These are phyloP conservation scores for Chaenodraco wilsoni DNA, from an alignment of 2,797 vertebrate genomes.

Conservation along the genomic window DNA sequence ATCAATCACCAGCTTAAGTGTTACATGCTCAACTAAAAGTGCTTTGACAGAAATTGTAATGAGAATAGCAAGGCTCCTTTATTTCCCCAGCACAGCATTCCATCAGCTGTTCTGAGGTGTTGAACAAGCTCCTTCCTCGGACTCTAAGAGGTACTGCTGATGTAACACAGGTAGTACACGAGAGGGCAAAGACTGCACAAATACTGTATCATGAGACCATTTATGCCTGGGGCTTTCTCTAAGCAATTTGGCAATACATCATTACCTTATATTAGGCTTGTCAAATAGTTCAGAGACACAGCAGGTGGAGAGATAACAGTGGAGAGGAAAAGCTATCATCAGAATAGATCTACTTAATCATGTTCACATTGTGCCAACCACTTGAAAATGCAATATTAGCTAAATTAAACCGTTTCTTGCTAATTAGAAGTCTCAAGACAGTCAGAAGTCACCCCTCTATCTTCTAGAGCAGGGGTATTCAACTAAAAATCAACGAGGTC, in stretches of 20 bases:
- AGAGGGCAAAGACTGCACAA: slow-evolving; percentile 8
- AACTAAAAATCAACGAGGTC: no score
- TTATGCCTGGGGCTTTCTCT: slow-evolving; percentile 38
- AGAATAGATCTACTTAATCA: slow-evolving; percentile 60
- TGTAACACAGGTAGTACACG: slow-evolving; percentile 1
- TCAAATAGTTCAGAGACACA: slow-evolving; percentile 60
- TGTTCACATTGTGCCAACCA: slow-evolving; percentile 51
- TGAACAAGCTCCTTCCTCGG: slow-evolving; percentile 8
- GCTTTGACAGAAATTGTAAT: not conserved
- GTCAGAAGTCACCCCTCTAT: slow-evolving; percentile 13
- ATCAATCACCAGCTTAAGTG: not conserved
- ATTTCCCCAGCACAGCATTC: not conserved
- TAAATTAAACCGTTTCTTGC: slow-evolving; percentile 43
- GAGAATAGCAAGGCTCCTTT: not conserved
- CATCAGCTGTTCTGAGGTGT: slow-evolving; percentile 3
- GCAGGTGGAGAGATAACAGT: slow-evolving; percentile 62
- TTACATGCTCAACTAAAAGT: not conserved
- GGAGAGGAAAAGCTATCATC: slow-evolving; percentile 60
- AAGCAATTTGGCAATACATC: slow-evolving; percentile 48
- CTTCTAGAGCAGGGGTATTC: not conserved
- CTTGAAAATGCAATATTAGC: slow-evolving; percentile 52
- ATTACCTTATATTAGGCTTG: slow-evolving; percentile 47
- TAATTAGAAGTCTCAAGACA: slow-evolving; percentile 39
- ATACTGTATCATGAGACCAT: slow-evolving; percentile 14
- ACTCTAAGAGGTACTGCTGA: not conserved